A percentile compares a stretch with the other conserved stretches of the same genome.
Conservation (phyloP, 2,888 invertebrate genomes). For the Villa cingulata region DNA sequence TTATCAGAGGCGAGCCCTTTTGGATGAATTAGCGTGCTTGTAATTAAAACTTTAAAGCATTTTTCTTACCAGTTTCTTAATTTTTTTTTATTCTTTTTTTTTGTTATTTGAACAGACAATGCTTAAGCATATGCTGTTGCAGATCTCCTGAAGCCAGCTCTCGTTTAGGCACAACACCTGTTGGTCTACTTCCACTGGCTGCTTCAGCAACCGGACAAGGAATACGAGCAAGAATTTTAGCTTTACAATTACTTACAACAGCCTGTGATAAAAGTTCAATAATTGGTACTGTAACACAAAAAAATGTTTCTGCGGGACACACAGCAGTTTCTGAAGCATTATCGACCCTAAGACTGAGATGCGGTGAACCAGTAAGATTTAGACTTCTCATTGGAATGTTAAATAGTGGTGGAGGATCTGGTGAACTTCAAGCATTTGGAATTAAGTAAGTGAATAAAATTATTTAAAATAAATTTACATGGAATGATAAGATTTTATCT, state of each 20-base stretch:
- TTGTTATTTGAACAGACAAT: constrained; percentile 56
- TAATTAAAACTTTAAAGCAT: constrained; percentile 22
- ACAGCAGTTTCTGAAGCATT: constrained; percentile 80
- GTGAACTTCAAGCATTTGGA: constrained; percentile 64
- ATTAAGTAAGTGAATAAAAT: constrained; percentile 40
- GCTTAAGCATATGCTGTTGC: constrained; percentile 65
- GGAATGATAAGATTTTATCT: not conserved
- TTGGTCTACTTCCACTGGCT: constrained; percentile 70
- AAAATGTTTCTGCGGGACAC: constrained; percentile 54
- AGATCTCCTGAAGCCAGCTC: constrained; percentile 68
- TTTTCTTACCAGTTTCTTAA: constrained; percentile 25
- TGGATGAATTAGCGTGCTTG: constrained; percentile 80
- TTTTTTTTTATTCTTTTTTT: not conserved
- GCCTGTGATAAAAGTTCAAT: constrained; percentile 50
- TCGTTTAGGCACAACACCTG: constrained; percentile 60
- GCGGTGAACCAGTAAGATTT: constrained; percentile 86
- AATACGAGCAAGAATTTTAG: constrained; percentile 69
- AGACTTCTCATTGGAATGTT: constrained; percentile 81
- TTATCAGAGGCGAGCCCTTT: constrained; percentile 55
- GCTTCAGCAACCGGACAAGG: constrained; percentile 81
- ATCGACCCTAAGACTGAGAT: constrained; percentile 71
- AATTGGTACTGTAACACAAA: constrained; percentile 30
- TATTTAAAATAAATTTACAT: too few relatives aligned
- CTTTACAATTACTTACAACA: constrained; percentile 75
- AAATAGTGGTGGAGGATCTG: constrained; percentile 58